Conservation (phyloP, 35 echinoderm and acorn worm genomes). For the Heliocidaris erythrogramma region DNA sequence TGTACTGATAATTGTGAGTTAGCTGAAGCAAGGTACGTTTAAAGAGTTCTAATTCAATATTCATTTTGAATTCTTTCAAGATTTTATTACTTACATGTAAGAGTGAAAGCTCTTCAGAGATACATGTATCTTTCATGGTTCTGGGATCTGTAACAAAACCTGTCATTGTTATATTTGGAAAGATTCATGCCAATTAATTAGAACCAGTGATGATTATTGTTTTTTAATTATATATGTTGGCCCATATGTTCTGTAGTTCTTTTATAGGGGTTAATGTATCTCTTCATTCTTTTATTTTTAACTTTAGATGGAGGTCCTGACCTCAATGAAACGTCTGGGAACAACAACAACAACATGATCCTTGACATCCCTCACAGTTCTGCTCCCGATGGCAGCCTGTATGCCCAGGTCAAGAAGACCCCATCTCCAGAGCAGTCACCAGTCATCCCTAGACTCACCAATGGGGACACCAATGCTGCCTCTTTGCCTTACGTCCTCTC, state of each 20-base stretch:
- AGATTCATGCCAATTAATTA: not conserved
- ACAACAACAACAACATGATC: slow-evolving; percentile 73
- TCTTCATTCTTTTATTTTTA: not conserved
- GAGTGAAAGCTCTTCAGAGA: too few species aligned
- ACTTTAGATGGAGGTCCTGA: slow-evolving; percentile 50
- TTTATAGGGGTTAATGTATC: not conserved
- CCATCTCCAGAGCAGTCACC: slow-evolving; percentile 58
- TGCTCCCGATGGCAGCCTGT: slow-evolving; percentile 90
- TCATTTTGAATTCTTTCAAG: too few species aligned
- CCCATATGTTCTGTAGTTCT: not conserved
- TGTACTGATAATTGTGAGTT: too few species aligned
- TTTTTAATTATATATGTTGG: too few species aligned
- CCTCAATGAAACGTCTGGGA: slow-evolving; percentile 44
- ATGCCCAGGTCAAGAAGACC: slow-evolving; percentile 91
- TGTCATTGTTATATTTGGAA: not conserved
- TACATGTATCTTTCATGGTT: too few species aligned
- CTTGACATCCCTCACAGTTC: slow-evolving; percentile 73
- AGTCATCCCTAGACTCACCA: slow-evolving; percentile 25
- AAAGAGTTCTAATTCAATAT: too few species aligned
- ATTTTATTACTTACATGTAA: too few species aligned
- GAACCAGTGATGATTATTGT: not conserved
- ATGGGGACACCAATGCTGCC: slow-evolving; percentile 45
- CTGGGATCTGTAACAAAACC: not conserved
- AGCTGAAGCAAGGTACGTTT: too few species aligned
- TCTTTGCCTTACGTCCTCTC: slow-evolving; percentile 29